Evolutionary conservation across 2,797 vertebrate genomes (phyloP), one percentile per base, ranked within the genome.

Genomic region (Clamator glandarius): DNA sequence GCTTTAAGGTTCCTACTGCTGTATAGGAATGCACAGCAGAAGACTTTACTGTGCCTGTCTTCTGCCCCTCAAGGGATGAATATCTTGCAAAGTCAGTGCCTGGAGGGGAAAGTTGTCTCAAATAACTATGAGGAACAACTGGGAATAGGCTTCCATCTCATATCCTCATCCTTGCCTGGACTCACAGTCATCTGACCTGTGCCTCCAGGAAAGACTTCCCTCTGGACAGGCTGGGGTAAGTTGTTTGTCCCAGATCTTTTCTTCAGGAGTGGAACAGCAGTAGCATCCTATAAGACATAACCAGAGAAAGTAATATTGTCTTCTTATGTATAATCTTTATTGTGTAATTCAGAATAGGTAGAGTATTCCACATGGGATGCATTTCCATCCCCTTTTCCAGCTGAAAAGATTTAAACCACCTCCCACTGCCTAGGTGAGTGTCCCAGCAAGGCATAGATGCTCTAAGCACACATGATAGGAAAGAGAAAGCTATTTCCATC

Each of bases 1-100:
- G 26, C 17, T 82, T 77, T 41, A 33, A 63, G 20, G 3, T 58
- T 84, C 61, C 48, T 42, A 11, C 12, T 55, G 20, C n/a, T 7
- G 1, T 35, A 31, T 2, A 50, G 63, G 29, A 72, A 35, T 59
- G 0, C 0, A 51, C 8, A 51, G 12, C 7, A 14, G 10, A 29
- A n/a, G 12, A 12, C 33, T 15, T 58, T 62, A 13, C 5, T 21
- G 21, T 26, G 8, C 39, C 29, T 73, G 20, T 67, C 48, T 21
- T 74, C 55, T 70, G 57, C 5, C 12, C 15, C 1, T 0, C 10
- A 21, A 21, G 29, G 18, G 7, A 21, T 72, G 15, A 9, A 6
- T 62, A 33, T 18, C 46, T 87, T 28, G 6, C 24, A 36, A 35
- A 11, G 62, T 44, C 41, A 25, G 50, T 29, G 1, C 33, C 58